Percentiles rank a stretch among this genome's conserved stretches.
Evolutionary conservation across 2,797 vertebrate genomes (phyloP).

Genomic region (Iguana delicatissima): DNA sequence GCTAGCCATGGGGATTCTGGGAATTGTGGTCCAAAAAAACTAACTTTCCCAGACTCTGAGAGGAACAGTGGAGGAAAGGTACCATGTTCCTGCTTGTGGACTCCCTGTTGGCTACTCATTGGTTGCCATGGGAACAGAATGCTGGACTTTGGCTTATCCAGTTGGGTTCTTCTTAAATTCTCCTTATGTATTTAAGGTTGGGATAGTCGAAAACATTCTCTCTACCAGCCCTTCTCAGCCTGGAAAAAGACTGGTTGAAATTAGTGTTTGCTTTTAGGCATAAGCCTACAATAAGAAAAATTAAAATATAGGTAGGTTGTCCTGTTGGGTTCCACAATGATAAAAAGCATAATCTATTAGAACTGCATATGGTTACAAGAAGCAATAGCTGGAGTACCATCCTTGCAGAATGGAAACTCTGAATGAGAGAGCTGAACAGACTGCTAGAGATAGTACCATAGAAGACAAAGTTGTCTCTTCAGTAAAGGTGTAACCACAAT

Average conservation of each 20-base stretch:
- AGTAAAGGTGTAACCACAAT: not conserved
- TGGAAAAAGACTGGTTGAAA: not conserved
- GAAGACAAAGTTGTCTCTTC: not conserved
- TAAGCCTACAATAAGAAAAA: not conserved
- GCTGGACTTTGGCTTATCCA: too few species aligned
- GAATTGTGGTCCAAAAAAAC: too few species aligned
- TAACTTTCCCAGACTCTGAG: too few species aligned
- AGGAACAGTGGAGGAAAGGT: too few species aligned
- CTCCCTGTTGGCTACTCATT: not conserved
- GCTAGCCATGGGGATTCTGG: too few species aligned
- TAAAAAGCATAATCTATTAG: not conserved
- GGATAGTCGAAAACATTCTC: not conserved
- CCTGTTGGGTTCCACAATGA: not conserved
- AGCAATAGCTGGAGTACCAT: not conserved
- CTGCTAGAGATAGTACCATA: too few species aligned
- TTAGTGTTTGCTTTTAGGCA: too few species aligned
- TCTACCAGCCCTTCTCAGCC: too few species aligned
- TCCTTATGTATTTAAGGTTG: not conserved
- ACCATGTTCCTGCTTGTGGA: not conserved
- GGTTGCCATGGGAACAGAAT: not conserved
- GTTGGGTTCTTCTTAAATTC: too few species aligned
- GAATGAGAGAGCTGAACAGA: not conserved
- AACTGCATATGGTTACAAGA: not conserved
- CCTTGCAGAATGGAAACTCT: not conserved
- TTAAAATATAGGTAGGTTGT: not conserved